A percentile compares a stretch with the other conserved stretches of the same genome.
These are phyloP conservation scores for Philaenus spumarius DNA, from an alignment of 1,140 invertebrate genomes.

Conservation along the genomic window DNA sequence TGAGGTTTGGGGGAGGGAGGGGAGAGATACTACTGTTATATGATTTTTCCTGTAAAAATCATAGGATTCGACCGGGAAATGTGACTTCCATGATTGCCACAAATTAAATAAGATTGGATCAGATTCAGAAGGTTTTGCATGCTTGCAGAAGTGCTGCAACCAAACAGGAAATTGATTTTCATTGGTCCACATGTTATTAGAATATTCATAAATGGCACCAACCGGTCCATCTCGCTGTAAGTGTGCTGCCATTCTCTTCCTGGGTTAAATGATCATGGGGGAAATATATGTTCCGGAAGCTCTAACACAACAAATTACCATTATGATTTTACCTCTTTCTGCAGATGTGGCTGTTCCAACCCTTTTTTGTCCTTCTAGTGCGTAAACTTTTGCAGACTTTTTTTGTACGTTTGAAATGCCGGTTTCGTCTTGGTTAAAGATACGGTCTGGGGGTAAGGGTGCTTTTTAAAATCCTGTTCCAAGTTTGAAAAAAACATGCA, in stretches of 20 bases:
- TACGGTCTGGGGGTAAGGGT: too few relatives aligned
- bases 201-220: constrained; percentile 30
- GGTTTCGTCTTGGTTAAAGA: constrained; percentile 39
- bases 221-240: constrained; percentile 34
- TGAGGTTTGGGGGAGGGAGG: constrained; percentile 35
- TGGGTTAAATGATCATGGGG: constrained; percentile 39
- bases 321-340: too few relatives aligned
- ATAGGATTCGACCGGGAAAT: too few relatives aligned
- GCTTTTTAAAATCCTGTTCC: too few relatives aligned
- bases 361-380: constrained; percentile 28
- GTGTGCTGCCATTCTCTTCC: constrained; percentile 25
- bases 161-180: constrained; percentile 34
- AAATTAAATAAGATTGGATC: constrained; percentile 29
- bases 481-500: not conserved
- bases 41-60: too few relatives aligned
- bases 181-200: constrained; percentile 34
- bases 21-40: constrained; percentile 24
- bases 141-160: constrained; percentile 30
- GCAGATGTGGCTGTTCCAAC: too few relatives aligned
- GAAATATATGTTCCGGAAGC: constrained; percentile 31
- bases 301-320: too few relatives aligned
- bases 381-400: too few relatives aligned
- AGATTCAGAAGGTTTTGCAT: constrained; percentile 14
- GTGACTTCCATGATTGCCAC: constrained; percentile 32
- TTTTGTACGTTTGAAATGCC: constrained; percentile 36